Evolutionary conservation across 2,888 invertebrate species (phyloP), one percentile per base, ranked within the genome.

Genomic region (Orthosia gothica): DNA sequence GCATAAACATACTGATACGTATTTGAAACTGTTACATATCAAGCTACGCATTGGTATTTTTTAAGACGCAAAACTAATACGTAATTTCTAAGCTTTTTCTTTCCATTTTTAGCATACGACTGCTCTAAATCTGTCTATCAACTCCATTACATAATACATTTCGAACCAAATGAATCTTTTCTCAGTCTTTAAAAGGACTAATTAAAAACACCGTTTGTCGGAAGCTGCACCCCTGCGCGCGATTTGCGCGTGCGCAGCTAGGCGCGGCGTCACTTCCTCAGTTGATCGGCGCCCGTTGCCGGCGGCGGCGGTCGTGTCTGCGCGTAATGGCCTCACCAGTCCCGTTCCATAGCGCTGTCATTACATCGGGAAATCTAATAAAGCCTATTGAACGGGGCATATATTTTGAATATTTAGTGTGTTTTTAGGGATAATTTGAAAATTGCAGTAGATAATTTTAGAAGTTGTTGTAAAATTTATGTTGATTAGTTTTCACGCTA

Each of bases 231-330:
- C 92, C 92, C 92, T 92, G 86, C n/a, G 64, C 47, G 74, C 64
- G 59, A 76, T 62, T 68, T 89, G 84, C 83, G 87, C 83, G 89
- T 83, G 87, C 82, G 81, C 83, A 66, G 85, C 75, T 83, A 87
- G 82, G 79, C 79, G 81, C 79, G 76, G 81, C 86, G 82, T 88
- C 87, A 94, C 93, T 93, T 94, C 93, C 92, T 93, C 94, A 95
- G 94, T 94, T 92, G 92, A 91, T 89, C 92, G 92, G 87, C 90
- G 92, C 88, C 91, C 88, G 92, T 88, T 88, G 94, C 94, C 92
- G 88, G 90, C 87, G 93, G 90, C 87, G 93, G 92, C 94, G 91
- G 94, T 95, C 94, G 95, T 95, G 95, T 89, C 88, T 89, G 88
- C 84, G 85, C 86, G 89, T 94, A 95, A 95, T 95, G 91, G 92